phyloP scores from a whole-genome alignment of 2,888 invertebrate genomes.

The Sericinus montela region DNA sequence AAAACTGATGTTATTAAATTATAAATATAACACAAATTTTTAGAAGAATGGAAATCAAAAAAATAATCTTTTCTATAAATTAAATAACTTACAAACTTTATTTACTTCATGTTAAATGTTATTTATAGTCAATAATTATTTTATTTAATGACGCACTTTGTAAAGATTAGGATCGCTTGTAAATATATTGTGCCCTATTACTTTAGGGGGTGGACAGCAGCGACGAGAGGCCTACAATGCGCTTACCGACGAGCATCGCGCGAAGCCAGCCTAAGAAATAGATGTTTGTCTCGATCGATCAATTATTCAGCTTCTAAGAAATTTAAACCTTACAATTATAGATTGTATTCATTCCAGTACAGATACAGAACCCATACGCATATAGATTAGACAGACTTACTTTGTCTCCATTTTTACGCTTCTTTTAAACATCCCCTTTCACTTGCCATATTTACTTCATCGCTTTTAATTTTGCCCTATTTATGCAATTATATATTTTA shows the following conservation, averaged over 20 bases:
- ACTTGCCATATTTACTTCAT: not conserved
- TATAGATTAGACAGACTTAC: not conserved
- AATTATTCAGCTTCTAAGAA: constrained; percentile 18
- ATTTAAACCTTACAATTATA: constrained; percentile 9
- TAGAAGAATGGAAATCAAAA: no score
- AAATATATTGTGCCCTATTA: constrained; percentile 35
- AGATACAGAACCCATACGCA: not conserved
- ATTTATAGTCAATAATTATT: not conserved
- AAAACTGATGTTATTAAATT: no score
- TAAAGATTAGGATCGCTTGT: constrained; percentile 22
- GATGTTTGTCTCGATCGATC: constrained; percentile 56
- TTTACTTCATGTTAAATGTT: no score
- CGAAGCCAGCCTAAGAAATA: constrained; percentile 74
- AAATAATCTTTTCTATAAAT: no score
- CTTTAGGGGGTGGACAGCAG: constrained; percentile 68
- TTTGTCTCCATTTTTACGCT: not conserved
- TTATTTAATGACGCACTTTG: constrained; percentile 1
- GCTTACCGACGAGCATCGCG: constrained; percentile 65
- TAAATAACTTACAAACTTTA: no score
- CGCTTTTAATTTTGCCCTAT: not conserved
- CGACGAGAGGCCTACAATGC: constrained; percentile 59
- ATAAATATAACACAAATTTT: no score
- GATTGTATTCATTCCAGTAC: not conserved
- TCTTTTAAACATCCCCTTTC: not conserved
- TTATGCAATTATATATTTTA: not conserved